Evolutionary conservation across 2,113 vertebrate species (phyloP).

Genomic region (Mesocricetus auratus): DNA sequence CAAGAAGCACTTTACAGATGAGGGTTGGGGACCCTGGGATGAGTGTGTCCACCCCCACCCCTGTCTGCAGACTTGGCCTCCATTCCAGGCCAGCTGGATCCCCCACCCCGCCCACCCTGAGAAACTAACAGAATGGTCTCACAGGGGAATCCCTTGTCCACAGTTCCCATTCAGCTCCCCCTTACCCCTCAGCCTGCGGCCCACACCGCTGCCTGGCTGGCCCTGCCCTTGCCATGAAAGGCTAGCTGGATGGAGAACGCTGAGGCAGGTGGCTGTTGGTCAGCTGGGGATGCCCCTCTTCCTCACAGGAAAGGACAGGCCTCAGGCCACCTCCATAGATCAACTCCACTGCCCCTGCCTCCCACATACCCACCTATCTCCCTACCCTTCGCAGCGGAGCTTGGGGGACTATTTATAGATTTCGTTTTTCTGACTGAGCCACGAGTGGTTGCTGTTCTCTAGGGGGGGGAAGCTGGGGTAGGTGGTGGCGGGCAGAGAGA

Average conservation of each 20-base stretch:
- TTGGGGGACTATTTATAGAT: conserved; percentile 19
- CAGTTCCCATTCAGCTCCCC: background rate
- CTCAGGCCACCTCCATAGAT: background rate
- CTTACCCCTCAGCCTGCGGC: background rate
- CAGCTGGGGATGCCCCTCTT: background rate
- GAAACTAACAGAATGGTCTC: background rate
- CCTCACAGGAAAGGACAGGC: background rate
- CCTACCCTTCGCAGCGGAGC: background rate
- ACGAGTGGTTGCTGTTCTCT: conserved; percentile 79
- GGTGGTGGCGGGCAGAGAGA: background rate
- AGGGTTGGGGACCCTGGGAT: conserved; percentile 37
- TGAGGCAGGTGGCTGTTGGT: background rate
- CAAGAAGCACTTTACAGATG: conserved; percentile 82
- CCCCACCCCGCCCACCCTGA: background rate
- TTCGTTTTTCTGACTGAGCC: conserved; percentile 84
- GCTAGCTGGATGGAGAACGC: background rate
- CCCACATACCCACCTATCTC: background rate
- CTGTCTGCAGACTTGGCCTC: background rate
- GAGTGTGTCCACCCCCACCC: background rate
- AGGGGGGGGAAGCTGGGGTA: conserved; percentile 48
- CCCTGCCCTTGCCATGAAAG: background rate
- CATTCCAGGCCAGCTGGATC: conserved; percentile 3
- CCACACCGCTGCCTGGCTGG: background rate
- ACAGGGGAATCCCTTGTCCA: background rate
- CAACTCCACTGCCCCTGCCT: background rate